These are phyloP conservation scores for Diacarnus erythraeanus DNA, from an alignment of 37 sponge, comb jelly and placozoan species.

Conservation along the genomic window DNA sequence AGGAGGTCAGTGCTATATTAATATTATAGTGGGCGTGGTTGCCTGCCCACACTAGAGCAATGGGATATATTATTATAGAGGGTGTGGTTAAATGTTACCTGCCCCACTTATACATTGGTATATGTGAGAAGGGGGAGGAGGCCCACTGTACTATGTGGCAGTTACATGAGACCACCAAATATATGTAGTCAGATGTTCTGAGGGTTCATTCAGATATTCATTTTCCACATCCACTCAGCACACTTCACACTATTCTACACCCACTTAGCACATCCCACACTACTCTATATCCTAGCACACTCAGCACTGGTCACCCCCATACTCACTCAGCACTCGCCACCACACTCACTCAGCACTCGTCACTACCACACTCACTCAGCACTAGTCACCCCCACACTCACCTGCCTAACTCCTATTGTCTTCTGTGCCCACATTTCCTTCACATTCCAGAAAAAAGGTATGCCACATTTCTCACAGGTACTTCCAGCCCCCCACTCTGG, in stretches of 20 bases:
- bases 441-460: conserved; percentile 98
- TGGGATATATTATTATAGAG: background rate
- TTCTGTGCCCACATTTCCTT: conserved; percentile 92
- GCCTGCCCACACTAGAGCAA: background rate
- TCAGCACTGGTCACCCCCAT: background rate
- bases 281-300: too few species aligned
- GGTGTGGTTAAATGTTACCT: too few species aligned
- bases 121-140: background rate
- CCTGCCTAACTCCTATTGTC: conserved; percentile 86
- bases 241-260: too few species aligned
- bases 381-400: conserved; percentile 40
- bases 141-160: too few species aligned
- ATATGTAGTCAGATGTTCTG: too few species aligned
- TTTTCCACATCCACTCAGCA: too few species aligned
- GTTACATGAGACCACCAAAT: too few species aligned
- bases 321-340: background rate
- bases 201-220: too few species aligned
- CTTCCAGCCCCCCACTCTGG: conserved; percentile 84
- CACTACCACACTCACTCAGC: background rate
- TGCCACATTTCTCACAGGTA: conserved; percentile 88
- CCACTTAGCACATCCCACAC: too few species aligned
- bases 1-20: too few species aligned
- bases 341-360: background rate
- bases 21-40: background rate
- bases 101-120: too few species aligned